phyloP scores from a whole-genome alignment of 2,888 invertebrate species.

The Stenchaetothrips biformis region DNA sequence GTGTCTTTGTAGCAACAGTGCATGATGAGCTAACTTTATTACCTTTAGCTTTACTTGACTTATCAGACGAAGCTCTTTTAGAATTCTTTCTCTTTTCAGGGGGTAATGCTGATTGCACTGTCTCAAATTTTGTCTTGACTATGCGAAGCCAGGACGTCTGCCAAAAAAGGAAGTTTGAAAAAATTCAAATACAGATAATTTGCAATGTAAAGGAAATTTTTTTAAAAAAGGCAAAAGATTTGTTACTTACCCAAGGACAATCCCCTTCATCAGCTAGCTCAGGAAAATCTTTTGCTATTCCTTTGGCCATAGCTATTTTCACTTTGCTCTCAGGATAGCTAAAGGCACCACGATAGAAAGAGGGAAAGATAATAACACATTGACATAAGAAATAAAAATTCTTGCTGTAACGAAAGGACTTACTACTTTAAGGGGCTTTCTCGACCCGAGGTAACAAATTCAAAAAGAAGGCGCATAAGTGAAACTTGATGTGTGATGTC shows the following conservation, averaged over 20 bases:
- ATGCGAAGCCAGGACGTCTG: not conserved
- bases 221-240: not conserved
- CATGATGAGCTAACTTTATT: no score
- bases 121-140: no score
- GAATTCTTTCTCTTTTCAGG: no score
- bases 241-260: not conserved
- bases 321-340: not conserved
- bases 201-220: not conserved
- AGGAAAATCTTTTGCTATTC: not conserved
- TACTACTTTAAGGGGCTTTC: not conserved
- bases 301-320: not conserved
- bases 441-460: not conserved
- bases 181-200: not conserved
- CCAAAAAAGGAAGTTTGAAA: not conserved
- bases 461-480: not conserved
- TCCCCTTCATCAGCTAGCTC: not conserved
- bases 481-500: not conserved
- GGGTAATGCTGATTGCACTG: no score
- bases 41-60: no score
- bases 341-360: not conserved
- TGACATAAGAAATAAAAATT: not conserved
- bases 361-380: not conserved
- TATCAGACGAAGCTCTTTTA: no score
- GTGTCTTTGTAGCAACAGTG: no score
- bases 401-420: not conserved